phyloP scores from a whole-genome alignment of 2,113 vertebrate species.

The Chlorocebus sabaeus region DNA sequence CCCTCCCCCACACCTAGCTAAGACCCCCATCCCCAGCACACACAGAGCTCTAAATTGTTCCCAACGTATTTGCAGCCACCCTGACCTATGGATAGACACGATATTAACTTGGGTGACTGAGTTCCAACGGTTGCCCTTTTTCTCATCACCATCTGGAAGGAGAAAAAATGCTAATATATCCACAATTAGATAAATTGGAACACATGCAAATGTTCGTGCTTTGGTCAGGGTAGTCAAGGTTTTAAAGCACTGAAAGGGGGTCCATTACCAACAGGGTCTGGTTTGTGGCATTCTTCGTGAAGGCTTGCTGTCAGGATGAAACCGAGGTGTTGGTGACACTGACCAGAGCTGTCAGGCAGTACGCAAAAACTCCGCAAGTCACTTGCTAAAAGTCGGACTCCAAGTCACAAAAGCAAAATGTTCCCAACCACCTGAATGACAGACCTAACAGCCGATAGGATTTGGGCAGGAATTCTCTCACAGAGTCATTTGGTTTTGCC shows the following conservation, averaged over 20 bases:
- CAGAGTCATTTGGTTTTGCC: slow-evolving; percentile 43
- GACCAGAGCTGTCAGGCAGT: slow-evolving; percentile 52
- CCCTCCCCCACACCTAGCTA: slow-evolving; percentile 46
- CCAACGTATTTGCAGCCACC: slow-evolving; percentile 19
- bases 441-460: not conserved
- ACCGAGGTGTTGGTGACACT: slow-evolving; percentile 64
- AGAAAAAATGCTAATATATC: slow-evolving; percentile 20
- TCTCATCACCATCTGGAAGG: slow-evolving; percentile 65
- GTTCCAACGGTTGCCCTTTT: slow-evolving; percentile 54
- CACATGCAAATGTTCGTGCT: slow-evolving; percentile 57
- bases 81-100: slow-evolving; percentile 37
- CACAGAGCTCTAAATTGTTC: slow-evolving; percentile 66
- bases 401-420: slow-evolving; percentile 3
- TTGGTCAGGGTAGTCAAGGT: slow-evolving; percentile 32
- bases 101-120: slow-evolving; percentile 54
- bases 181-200: slow-evolving; percentile 61
- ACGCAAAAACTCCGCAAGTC: not conserved
- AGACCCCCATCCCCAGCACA: slow-evolving; percentile 10
- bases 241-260: slow-evolving; percentile 1
- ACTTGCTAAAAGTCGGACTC: slow-evolving; percentile 37
- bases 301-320: slow-evolving; percentile 61
- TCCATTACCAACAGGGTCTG: slow-evolving; percentile 42
- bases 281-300: slow-evolving; percentile 46
- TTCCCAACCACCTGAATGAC: slow-evolving; percentile 47
- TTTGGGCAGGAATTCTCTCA: slow-evolving; percentile 52